These are phyloP conservation scores for Rambutsinella grinnellia DNA, from an alignment of 2,888 invertebrate genomes.

Conservation along the genomic window DNA sequence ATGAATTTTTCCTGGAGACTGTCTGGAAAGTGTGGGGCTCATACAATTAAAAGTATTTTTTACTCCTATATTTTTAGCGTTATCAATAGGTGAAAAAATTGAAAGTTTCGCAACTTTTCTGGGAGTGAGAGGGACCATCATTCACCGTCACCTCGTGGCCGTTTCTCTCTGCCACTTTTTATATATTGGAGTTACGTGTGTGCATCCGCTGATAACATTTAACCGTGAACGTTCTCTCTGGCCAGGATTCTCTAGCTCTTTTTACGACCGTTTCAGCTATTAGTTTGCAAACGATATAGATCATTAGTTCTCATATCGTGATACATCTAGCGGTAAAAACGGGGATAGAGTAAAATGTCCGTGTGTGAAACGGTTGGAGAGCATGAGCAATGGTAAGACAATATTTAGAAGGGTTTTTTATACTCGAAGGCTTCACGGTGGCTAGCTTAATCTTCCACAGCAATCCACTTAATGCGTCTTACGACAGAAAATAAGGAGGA, in stretches of 20 bases:
- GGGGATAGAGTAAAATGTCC: constrained; percentile 3
- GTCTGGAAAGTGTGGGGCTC: constrained; percentile 5
- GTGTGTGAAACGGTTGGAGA: background rate
- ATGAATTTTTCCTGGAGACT: no score
- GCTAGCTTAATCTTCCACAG: constrained; percentile 47
- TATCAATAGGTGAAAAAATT: no score
- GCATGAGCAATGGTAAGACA: background rate
- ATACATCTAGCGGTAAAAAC: constrained; percentile 13
- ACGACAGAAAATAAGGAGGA: constrained; percentile 41
- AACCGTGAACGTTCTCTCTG: background rate
- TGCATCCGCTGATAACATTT: background rate
- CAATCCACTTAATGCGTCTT: constrained; percentile 47
- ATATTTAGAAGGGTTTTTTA: constrained; percentile 37
- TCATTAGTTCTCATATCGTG: constrained; percentile 38
- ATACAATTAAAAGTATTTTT: constrained; percentile 19
- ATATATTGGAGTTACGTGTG: background rate
- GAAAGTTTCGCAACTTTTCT: no score
- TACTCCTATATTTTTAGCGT: constrained; percentile 3
- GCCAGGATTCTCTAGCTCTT: background rate
- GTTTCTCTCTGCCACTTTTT: constrained; percentile 2
- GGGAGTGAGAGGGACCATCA: no score
- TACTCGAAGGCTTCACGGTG: constrained; percentile 42
- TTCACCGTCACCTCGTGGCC: constrained; percentile 13
- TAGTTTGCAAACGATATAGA: constrained; percentile 49
- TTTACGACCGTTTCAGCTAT: constrained; percentile 44